These are phyloP conservation scores for Tringa solitaria DNA, from an alignment of 2,113 vertebrate species.

Conservation along the genomic window DNA sequence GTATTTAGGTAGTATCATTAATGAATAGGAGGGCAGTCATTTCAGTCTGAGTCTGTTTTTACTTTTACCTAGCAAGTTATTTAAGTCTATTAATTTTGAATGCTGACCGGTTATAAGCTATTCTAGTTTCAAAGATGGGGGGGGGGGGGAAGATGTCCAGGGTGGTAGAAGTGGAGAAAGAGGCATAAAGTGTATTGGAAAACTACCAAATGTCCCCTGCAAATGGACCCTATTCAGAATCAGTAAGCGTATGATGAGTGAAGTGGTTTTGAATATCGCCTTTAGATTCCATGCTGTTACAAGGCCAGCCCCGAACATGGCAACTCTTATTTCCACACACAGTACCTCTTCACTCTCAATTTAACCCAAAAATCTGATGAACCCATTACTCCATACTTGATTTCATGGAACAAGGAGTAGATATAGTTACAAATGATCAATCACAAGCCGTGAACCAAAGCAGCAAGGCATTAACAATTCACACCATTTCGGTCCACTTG, in stretches of 20 bases:
- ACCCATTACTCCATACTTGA: constrained; percentile 89
- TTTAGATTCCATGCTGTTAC: constrained; percentile 91
- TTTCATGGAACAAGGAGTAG: constrained; percentile 95
- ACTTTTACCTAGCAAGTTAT: constrained; percentile 61
- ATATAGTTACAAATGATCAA: constrained; percentile 96
- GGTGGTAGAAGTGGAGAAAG: constrained; percentile 79
- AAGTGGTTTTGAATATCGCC: constrained; percentile 93
- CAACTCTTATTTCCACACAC: constrained; percentile 89
- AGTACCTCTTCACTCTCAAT: constrained; percentile 96
- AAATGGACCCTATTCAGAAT: constrained; percentile 92
- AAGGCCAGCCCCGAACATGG: constrained; percentile 87
- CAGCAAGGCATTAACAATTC: constrained; percentile 93
- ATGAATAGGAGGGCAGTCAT: neutral
- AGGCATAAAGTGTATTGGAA: constrained; percentile 89
- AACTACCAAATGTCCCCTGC: constrained; percentile 86
- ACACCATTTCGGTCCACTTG: constrained; percentile 90
- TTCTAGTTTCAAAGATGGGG: too few species aligned
- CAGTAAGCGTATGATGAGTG: constrained; percentile 92
- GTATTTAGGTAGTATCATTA: neutral
- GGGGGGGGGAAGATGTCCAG: too few species aligned
- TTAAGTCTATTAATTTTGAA: constrained; percentile 72
- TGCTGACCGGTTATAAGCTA: constrained; percentile 65
- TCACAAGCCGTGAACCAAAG: constrained; percentile 89
- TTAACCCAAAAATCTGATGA: constrained; percentile 96
- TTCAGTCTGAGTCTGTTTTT: constrained; percentile 33